Conservation (phyloP, 2,113 vertebrate species). For the Alces alces region DNA sequence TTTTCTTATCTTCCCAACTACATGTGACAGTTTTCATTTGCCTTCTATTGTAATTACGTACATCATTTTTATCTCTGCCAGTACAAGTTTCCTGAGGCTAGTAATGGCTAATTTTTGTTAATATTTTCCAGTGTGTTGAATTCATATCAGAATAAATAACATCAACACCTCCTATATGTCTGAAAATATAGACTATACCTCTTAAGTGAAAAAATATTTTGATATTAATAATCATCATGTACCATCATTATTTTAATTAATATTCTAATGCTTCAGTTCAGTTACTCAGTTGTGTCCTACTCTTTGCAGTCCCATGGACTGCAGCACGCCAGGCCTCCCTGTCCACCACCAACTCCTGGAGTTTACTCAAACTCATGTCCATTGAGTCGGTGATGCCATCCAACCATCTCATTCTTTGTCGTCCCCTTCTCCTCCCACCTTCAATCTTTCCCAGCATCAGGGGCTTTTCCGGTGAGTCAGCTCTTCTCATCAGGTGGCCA, state of each 20-base stretch:
- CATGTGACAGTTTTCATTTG: neutral
- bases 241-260: neutral
- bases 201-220: neutral
- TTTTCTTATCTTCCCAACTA: neutral
- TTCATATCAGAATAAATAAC: neutral
- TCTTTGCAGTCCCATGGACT: neutral
- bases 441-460: neutral
- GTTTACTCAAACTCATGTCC: neutral
- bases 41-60: neutral
- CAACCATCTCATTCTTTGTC: neutral
- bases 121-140: neutral
- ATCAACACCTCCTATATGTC: neutral
- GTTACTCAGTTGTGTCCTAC: neutral
- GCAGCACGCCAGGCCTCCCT: neutral
- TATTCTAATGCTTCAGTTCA: conserved; percentile 16
- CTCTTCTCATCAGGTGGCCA: neutral
- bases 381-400: neutral
- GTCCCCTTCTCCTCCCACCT: neutral
- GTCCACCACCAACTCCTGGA: neutral
- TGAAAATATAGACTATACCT: neutral
- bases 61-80: neutral
- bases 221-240: neutral
- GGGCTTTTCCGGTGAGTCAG: neutral
- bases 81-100: neutral
- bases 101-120: conserved; percentile 38